Evolutionary conservation across 2,888 invertebrate genomes (phyloP).

Genomic region (Scelioninae gen. 1): DNA sequence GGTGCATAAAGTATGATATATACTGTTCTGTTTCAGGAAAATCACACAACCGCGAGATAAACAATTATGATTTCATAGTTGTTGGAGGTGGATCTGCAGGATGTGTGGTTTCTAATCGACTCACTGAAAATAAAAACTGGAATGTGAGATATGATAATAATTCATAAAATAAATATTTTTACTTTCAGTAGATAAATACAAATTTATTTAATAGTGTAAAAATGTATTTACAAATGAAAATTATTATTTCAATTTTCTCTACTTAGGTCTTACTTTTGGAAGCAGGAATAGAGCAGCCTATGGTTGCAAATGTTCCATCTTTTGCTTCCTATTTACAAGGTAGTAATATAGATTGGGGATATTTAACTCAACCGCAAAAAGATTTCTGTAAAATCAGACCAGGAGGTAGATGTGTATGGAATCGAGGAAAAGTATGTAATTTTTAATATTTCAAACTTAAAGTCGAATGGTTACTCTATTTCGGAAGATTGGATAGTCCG

Average conservation of each 20-base stretch:
- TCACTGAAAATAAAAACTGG: slow-evolving; percentile 77
- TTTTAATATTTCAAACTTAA: too few species aligned
- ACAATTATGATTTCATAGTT: slow-evolving; percentile 84
- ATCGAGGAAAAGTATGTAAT: slow-evolving; percentile 87
- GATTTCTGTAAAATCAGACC: slow-evolving; percentile 86
- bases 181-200: background rate
- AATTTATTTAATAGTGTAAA: background rate
- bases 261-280: slow-evolving; percentile 87
- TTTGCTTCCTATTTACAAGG: slow-evolving; percentile 85
- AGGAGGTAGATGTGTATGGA: slow-evolving; percentile 86
- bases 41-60: background rate
- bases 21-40: background rate
- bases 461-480: too few species aligned
- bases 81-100: slow-evolving; percentile 86
- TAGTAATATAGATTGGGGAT: slow-evolving; percentile 88
- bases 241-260: slow-evolving; percentile 75
- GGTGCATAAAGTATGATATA: background rate
- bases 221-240: too few species aligned
- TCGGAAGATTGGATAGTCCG: too few species aligned
- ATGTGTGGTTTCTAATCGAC: slow-evolving; percentile 85
- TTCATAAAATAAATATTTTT: slow-evolving; percentile 74
- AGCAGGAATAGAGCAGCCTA: slow-evolving; percentile 88
- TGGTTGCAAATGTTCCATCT: slow-evolving; percentile 88
- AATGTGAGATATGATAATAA: slow-evolving; percentile 56
- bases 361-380: slow-evolving; percentile 88